phyloP scores from a whole-genome alignment of 2,888 invertebrate species.

The Tipula vernalis region DNA sequence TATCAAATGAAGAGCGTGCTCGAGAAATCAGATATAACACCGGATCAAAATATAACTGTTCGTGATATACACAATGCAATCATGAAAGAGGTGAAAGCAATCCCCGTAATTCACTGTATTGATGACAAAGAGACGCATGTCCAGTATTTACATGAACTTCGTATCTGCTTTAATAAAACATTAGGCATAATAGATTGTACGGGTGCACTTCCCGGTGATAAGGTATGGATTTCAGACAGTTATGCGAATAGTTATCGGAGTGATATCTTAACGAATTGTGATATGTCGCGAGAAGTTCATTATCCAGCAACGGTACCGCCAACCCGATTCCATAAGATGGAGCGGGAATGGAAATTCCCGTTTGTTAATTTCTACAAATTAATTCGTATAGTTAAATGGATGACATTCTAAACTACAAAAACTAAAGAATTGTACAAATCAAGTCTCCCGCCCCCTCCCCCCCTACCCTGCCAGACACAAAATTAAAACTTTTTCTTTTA shows the following conservation, averaged over 20 bases:
- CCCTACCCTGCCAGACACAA: background rate
- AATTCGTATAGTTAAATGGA: slow-evolving; percentile 46
- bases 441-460: background rate
- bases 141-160: slow-evolving; percentile 53
- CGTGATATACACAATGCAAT: slow-evolving; percentile 41
- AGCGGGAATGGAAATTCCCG: slow-evolving; percentile 29
- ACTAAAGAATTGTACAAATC: background rate
- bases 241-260: slow-evolving; percentile 25
- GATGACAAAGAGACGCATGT: slow-evolving; percentile 43
- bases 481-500: background rate
- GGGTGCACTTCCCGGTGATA: slow-evolving; percentile 34
- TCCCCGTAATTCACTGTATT: slow-evolving; percentile 51
- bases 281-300: slow-evolving; percentile 38
- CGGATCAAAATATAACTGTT: slow-evolving; percentile 39
- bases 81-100: slow-evolving; percentile 40
- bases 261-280: slow-evolving; percentile 47
- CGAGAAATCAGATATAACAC: slow-evolving; percentile 41
- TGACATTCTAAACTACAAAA: slow-evolving; percentile 37
- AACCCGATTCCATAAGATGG: slow-evolving; percentile 15
- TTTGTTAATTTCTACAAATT: slow-evolving; percentile 44
- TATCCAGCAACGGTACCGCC: slow-evolving; percentile 43
- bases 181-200: slow-evolving; percentile 54
- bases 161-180: slow-evolving; percentile 59
- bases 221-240: slow-evolving; percentile 15
- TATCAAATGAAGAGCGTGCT: slow-evolving; percentile 51